Conservation (phyloP, 2,113 vertebrate genomes). For the Lontra canadensis region DNA sequence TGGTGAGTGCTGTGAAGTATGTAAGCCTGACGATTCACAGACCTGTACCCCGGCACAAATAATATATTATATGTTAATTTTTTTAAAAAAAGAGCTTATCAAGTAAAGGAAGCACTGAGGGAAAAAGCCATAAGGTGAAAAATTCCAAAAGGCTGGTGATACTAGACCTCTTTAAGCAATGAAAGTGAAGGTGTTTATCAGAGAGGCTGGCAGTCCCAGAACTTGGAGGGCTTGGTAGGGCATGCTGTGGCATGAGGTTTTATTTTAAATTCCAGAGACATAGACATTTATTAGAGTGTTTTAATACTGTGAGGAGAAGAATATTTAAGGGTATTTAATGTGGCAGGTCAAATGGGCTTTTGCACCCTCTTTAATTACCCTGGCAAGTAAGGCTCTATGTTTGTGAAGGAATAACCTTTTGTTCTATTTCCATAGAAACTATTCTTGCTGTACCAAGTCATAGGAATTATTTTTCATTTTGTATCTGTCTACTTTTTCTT, state of each 20-base stretch:
- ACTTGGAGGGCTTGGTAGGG: background rate
- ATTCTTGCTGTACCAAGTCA: background rate
- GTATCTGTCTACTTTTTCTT: background rate
- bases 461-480: background rate
- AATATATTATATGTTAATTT: too few species aligned
- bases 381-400: background rate
- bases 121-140: background rate
- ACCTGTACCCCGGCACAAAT: too few species aligned
- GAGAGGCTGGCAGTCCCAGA: background rate
- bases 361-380: background rate
- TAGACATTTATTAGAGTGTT: background rate
- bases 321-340: conserved; percentile 20
- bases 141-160: background rate
- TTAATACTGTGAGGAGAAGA: background rate
- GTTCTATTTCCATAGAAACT: conserved; percentile 63
- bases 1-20: too few species aligned
- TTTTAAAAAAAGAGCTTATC: background rate
- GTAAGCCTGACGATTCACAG: too few species aligned
- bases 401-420: conserved; percentile 16
- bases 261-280: background rate
- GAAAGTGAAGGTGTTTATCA: background rate
- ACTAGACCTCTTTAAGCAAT: background rate
- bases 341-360: background rate
- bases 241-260: background rate
- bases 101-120: background rate